phyloP scores from a whole-genome alignment of 2,797 vertebrate species.

The Pampus argenteus region DNA sequence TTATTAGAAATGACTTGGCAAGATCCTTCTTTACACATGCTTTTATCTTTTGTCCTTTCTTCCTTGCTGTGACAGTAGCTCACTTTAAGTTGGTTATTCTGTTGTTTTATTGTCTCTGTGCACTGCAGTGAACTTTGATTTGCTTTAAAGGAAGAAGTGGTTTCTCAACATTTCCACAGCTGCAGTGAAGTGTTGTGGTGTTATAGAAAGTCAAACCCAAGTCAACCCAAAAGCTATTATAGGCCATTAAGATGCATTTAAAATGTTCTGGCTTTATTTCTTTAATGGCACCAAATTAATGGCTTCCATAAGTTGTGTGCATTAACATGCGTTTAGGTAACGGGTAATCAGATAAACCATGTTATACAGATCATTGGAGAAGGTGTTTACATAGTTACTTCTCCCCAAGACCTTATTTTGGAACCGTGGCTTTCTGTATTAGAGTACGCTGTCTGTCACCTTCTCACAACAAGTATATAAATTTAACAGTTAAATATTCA shows the following conservation, averaged over 20 bases:
- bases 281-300: conserved; percentile 2
- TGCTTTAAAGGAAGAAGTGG: conserved; percentile 30
- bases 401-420: not conserved
- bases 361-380: too few species aligned
- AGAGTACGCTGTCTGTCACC: too few species aligned
- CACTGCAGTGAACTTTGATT: conserved; percentile 49
- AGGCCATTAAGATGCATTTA: conserved; percentile 36
- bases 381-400: too few species aligned
- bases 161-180: conserved; percentile 47
- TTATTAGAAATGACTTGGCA: conserved; percentile 44
- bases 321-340: not conserved
- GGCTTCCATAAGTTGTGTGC: not conserved
- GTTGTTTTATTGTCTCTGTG: conserved; percentile 40
- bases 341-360: too few species aligned
- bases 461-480: not conserved
- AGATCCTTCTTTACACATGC: conserved; percentile 54
- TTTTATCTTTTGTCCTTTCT: conserved; percentile 44
- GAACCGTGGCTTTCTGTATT: not conserved
- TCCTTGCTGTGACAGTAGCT: conserved; percentile 38
- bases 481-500: not conserved
- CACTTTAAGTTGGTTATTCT: conserved; percentile 28
- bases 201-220: conserved; percentile 26
- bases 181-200: conserved; percentile 31
- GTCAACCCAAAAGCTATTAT: conserved; percentile 18
- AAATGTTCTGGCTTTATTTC: conserved; percentile 29